Conservation (phyloP, 2,888 invertebrate species). For the Gonocerus acuteangulatus region DNA sequence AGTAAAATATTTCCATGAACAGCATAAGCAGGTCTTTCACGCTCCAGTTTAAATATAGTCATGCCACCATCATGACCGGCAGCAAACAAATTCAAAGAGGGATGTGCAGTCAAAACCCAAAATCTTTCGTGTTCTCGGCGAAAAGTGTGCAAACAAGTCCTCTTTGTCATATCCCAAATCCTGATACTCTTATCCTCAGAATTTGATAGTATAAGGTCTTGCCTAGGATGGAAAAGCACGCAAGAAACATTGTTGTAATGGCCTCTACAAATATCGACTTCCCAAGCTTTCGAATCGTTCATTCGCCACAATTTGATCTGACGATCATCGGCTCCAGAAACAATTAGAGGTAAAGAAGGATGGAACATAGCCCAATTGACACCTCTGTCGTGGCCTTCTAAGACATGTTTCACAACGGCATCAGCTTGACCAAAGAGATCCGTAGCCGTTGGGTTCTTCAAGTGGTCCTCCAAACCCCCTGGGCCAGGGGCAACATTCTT, state of each 20-base stretch:
- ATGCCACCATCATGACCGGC: slow-evolving; percentile 99
- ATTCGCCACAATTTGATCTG: slow-evolving; percentile 97
- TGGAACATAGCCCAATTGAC: slow-evolving; percentile 99
- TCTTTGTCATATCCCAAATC: slow-evolving; percentile 97
- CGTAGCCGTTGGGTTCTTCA: slow-evolving; percentile 70
- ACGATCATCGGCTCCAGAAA: slow-evolving; percentile 97
- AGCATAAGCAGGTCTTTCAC: slow-evolving; percentile 93
- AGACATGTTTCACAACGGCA: slow-evolving; percentile 81
- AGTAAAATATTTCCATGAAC: slow-evolving; percentile 87
- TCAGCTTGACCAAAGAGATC: slow-evolving; percentile 95
- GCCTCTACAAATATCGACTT: slow-evolving; percentile 98
- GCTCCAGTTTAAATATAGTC: slow-evolving; percentile 79
- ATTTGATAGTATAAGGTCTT: slow-evolving; percentile 93
- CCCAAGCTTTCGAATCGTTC: slow-evolving; percentile 99
- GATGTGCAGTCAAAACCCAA: slow-evolving; percentile 94
- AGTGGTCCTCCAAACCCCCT: slow-evolving; percentile 77
- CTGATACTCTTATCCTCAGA: slow-evolving; percentile 96
- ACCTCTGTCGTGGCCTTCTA: slow-evolving; percentile 92
- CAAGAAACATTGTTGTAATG: slow-evolving; percentile 99
- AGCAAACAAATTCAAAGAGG: slow-evolving; percentile 90
- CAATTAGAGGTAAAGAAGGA: slow-evolving; percentile 85
- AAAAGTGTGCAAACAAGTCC: slow-evolving; percentile 85
- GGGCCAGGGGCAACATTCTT: slow-evolving; percentile 97
- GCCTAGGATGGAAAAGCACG: slow-evolving; percentile 91
- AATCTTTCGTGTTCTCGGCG: slow-evolving; percentile 93